Conservation (phyloP, 2,113 vertebrate species). For the Rhipidura dahli region DNA sequence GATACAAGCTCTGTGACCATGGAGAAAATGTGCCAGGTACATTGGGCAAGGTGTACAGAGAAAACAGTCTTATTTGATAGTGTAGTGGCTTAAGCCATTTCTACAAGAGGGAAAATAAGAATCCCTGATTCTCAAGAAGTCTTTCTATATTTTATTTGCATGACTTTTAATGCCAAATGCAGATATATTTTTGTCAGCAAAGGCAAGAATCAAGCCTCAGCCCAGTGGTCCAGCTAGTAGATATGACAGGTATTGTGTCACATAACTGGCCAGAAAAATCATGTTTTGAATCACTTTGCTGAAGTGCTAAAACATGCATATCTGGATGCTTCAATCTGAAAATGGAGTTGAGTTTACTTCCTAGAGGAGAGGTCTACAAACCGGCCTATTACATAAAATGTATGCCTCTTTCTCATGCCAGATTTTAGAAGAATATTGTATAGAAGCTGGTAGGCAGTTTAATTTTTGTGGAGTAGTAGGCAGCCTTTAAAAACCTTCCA, state of each 20-base stretch:
- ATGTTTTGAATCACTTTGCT: not conserved
- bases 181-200: not conserved
- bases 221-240: not conserved
- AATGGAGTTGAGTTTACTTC: not conserved
- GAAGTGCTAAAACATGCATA: not conserved
- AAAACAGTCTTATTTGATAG: not conserved
- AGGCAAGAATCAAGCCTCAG: not conserved
- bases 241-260: not conserved
- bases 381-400: not conserved
- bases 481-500: not conserved
- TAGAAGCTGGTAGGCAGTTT: not conserved
- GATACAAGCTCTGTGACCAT: not conserved
- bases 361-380: not conserved
- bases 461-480: not conserved
- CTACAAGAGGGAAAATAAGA: not conserved
- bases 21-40: not conserved
- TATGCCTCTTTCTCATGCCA: not conserved
- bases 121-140: not conserved
- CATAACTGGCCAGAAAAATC: not conserved
- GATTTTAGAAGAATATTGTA: not conserved
- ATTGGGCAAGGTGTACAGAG: not conserved
- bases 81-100: not conserved
- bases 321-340: not conserved
- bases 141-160: not conserved
- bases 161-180: not conserved